Evolutionary conservation across 2,113 vertebrate species (phyloP).

Genomic region (Odobenus rosmarus): DNA sequence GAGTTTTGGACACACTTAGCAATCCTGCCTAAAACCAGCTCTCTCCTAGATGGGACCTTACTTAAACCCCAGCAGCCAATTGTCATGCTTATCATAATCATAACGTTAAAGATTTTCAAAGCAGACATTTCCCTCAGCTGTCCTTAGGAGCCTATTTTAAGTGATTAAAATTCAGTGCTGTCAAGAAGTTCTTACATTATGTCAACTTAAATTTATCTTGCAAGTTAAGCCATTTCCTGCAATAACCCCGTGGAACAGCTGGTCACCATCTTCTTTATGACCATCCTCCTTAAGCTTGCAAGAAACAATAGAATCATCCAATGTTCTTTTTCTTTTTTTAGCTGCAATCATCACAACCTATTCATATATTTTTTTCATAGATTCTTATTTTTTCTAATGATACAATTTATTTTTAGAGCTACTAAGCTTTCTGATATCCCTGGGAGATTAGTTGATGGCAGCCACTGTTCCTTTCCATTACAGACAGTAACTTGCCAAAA

Average conservation of each 20-base stretch:
- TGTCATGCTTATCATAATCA: slow-evolving; percentile 70
- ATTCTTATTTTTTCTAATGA: slow-evolving; percentile 64
- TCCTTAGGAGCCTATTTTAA: slow-evolving; percentile 76
- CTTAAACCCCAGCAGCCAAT: slow-evolving; percentile 59
- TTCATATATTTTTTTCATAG: slow-evolving; percentile 57
- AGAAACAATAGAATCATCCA: slow-evolving; percentile 57
- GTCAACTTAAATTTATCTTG: slow-evolving; percentile 81
- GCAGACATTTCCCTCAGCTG: slow-evolving; percentile 73
- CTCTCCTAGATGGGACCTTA: slow-evolving; percentile 15
- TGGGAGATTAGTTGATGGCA: slow-evolving; percentile 66
- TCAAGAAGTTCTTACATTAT: slow-evolving; percentile 80
- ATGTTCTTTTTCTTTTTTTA: not conserved
- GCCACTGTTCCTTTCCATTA: slow-evolving; percentile 53
- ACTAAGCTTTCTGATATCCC: slow-evolving; percentile 57
- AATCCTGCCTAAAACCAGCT: slow-evolving; percentile 8
- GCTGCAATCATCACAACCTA: slow-evolving; percentile 48
- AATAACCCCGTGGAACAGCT: slow-evolving; percentile 65
- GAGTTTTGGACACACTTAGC: not conserved
- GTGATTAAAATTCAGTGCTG: slow-evolving; percentile 80
- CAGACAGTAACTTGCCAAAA: slow-evolving; percentile 70
- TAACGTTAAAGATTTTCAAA: slow-evolving; percentile 73
- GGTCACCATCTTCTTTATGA: slow-evolving; percentile 68
- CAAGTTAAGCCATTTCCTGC: slow-evolving; percentile 78
- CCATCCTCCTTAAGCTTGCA: slow-evolving; percentile 29
- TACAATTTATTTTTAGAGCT: slow-evolving; percentile 63